Conservation (phyloP, 2,888 invertebrate genomes). For the Trichogramma dendrolimi region DNA sequence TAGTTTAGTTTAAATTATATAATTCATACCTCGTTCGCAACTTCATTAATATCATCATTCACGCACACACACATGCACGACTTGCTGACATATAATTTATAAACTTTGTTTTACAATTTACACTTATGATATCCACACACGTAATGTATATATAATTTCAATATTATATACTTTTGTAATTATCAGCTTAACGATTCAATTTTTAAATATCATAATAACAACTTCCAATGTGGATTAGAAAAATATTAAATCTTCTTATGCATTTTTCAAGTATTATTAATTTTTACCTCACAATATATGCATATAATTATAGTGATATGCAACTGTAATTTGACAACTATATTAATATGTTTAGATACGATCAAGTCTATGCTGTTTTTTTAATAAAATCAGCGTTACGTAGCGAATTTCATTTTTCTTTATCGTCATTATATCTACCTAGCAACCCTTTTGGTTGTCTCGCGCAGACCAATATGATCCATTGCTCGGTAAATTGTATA, state of each 20-base stretch:
- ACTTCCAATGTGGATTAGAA: constrained; percentile 60
- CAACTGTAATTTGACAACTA: too few species aligned
- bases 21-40: not conserved
- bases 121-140: constrained; percentile 1
- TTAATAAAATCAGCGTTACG: too few species aligned
- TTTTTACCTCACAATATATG: constrained; percentile 29
- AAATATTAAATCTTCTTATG: constrained; percentile 52
- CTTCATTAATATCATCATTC: too few species aligned
- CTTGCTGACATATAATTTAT: too few species aligned
- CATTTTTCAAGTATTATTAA: constrained; percentile 28
- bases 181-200: constrained; percentile 45
- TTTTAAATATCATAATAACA: constrained; percentile 42
- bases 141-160: constrained; percentile 21
- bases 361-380: too few species aligned
- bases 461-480: constrained; percentile 59
- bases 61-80: too few species aligned
- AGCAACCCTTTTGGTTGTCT: constrained; percentile 30
- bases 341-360: too few species aligned
- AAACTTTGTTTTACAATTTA: not conserved
- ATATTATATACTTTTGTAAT: constrained; percentile 29
- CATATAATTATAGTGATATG: too few species aligned
- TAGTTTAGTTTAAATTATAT: not conserved
- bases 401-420: too few species aligned
- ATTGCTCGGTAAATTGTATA: constrained; percentile 31
- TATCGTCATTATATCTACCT: too few species aligned